A percentile compares a stretch with the other conserved stretches of the same genome.
Evolutionary conservation across 1,140 invertebrate genomes (phyloP).

Genomic region (Micrasema minimum): DNA sequence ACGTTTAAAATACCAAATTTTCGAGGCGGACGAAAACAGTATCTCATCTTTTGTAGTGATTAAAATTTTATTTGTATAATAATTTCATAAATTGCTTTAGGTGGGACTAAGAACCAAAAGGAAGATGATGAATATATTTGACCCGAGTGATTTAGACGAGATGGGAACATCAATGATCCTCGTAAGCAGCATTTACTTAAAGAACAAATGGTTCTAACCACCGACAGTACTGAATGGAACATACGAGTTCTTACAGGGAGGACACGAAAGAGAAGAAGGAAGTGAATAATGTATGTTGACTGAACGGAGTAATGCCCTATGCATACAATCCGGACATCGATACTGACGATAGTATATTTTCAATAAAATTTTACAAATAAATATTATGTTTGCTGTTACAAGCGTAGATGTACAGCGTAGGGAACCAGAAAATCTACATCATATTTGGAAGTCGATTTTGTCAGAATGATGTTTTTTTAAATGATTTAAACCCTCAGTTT

Average conservation of each 20-base stretch:
- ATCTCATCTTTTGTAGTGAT: too few species aligned
- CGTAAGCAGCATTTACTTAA: constrained; percentile 86
- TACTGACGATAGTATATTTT: constrained; percentile 57
- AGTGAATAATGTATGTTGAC: constrained; percentile 59
- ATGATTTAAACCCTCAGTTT: too few species aligned
- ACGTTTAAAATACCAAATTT: too few species aligned
- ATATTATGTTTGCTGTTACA: too few species aligned
- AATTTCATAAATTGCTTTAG: too few species aligned
- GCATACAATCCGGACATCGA: constrained; percentile 58
- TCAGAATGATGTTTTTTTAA: too few species aligned
- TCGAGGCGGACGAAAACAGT: too few species aligned
- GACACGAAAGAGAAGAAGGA: constrained; percentile 23
- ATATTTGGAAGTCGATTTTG: too few species aligned
- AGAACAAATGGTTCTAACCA: constrained; percentile 66
- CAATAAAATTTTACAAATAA: too few species aligned
- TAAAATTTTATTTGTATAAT: too few species aligned
- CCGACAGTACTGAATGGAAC: constrained; percentile 63
- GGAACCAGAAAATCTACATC: too few species aligned
- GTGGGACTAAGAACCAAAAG: constrained; percentile 27
- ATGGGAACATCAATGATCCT: constrained; percentile 70
- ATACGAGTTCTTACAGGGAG: constrained; percentile 55
- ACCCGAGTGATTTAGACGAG: constrained; percentile 36
- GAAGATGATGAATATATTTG: constrained; percentile 45
- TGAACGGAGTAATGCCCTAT: constrained; percentile 63
- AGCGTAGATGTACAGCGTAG: too few species aligned